These are phyloP conservation scores for Vesta saturnalis DNA, from an alignment of 2,888 invertebrate species.

Conservation along the genomic window DNA sequence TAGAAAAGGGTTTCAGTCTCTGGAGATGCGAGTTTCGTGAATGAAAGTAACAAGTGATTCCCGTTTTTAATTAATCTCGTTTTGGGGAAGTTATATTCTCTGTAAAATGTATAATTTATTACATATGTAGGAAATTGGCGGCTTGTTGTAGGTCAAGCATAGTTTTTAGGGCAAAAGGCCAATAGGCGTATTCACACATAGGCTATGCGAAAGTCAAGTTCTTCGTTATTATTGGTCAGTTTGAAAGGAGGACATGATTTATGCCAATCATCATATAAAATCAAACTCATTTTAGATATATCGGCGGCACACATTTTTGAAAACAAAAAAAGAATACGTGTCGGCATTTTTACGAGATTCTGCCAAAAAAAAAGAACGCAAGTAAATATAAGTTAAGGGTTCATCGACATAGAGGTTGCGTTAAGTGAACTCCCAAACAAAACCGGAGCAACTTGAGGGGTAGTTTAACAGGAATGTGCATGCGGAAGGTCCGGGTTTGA, in stretches of 20 bases:
- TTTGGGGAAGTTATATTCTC: not conserved
- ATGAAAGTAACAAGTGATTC: constrained; percentile 32
- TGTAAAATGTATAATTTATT: constrained; percentile 24
- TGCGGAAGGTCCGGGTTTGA: constrained; percentile 64
- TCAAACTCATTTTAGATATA: constrained; percentile 20
- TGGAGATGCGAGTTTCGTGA: constrained; percentile 22
- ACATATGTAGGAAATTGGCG: constrained; percentile 29
- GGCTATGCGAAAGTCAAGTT: constrained; percentile 45
- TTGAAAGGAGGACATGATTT: constrained; percentile 46
- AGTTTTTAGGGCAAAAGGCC: constrained; percentile 60
- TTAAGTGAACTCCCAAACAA: constrained; percentile 36
- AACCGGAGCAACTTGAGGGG: constrained; percentile 38
- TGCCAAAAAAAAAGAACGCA: not conserved
- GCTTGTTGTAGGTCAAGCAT: constrained; percentile 45
- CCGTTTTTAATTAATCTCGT: not conserved
- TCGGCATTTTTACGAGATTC: not conserved
- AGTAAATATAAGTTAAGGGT: constrained; percentile 22
- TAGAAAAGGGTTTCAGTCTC: constrained; percentile 21
- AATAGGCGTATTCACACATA: constrained; percentile 48
- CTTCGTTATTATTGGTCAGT: constrained; percentile 43
- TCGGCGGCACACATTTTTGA: constrained; percentile 4
- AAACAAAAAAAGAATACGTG: constrained; percentile 8
- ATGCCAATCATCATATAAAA: constrained; percentile 37
- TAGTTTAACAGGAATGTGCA: constrained; percentile 42
- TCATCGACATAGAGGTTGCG: constrained; percentile 29